Percentiles rank a stretch among this genome's conserved stretches.
phyloP scores from a whole-genome alignment of 92 coral and sea anemone species.

The Zoanthus sociatus region DNA sequence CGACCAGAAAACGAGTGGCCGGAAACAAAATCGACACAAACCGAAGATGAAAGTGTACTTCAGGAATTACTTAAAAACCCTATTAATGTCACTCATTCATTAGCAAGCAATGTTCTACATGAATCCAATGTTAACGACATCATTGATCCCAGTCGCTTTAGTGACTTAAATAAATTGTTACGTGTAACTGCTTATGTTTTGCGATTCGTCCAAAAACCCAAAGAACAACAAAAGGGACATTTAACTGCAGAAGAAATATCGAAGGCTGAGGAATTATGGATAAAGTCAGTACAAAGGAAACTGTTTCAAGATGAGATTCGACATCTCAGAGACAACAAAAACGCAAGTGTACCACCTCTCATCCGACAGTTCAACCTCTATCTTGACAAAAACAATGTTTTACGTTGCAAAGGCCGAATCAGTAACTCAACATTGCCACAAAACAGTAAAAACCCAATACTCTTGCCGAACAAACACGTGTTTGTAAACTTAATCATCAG shows the following conservation, averaged over 20 bases:
- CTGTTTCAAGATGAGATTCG: too few relatives aligned
- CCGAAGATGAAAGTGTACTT: slow-evolving; percentile 44
- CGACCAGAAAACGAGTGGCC: slow-evolving; percentile 65
- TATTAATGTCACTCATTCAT: slow-evolving; percentile 50
- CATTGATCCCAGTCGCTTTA: slow-evolving; percentile 44
- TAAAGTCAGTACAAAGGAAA: too few relatives aligned
- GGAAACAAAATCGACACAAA: slow-evolving; percentile 40
- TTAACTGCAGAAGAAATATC: too few relatives aligned
- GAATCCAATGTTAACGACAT: slow-evolving; percentile 35
- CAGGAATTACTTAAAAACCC: slow-evolving; percentile 55
- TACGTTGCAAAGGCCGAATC: slow-evolving; percentile 15
- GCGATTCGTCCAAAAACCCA: too few relatives aligned
- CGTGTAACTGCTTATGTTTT: slow-evolving; percentile 56
- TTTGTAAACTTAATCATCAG: not conserved
- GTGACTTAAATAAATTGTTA: slow-evolving; percentile 42
- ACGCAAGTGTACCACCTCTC: too few relatives aligned
- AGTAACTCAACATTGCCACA: slow-evolving; percentile 18
- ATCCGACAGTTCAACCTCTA: too few relatives aligned
- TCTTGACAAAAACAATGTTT: too few relatives aligned
- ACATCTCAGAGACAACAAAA: too few relatives aligned
- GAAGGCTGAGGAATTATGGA: too few relatives aligned
- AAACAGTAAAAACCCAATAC: not conserved
- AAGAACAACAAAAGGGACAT: too few relatives aligned
- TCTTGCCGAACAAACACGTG: not conserved
- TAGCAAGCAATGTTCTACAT: slow-evolving; percentile 21